Evolutionary conservation across 2,888 invertebrate species (phyloP).

Genomic region (Melinaea menophilus): DNA sequence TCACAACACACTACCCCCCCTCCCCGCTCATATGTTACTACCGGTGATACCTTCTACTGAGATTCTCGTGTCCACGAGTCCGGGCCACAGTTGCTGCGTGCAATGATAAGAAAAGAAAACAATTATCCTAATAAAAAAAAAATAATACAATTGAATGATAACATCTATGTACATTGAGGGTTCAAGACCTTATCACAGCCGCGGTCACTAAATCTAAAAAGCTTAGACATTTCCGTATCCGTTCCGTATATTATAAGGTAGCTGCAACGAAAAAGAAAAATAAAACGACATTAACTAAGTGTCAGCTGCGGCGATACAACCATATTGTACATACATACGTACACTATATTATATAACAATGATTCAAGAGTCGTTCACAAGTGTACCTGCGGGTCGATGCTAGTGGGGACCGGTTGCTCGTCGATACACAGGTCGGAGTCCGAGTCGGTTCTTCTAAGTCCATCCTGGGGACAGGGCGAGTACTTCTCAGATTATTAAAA

Average conservation of each 20-base stretch:
- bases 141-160: conserved; percentile 20
- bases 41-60: conserved; percentile 80
- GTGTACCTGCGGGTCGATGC: conserved; percentile 70
- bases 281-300: conserved; percentile 23
- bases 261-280: conserved; percentile 71
- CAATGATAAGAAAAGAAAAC: conserved; percentile 57
- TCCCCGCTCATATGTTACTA: conserved; percentile 64
- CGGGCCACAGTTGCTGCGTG: conserved; percentile 77
- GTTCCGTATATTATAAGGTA: conserved; percentile 73
- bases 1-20: conserved; percentile 35
- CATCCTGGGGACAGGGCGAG: conserved; percentile 34
- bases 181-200: conserved; percentile 73
- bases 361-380: conserved; percentile 21
- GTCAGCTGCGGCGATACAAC: conserved; percentile 7
- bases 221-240: conserved; percentile 76
- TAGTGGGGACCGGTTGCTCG: conserved; percentile 74
- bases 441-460: conserved; percentile 85
- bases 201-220: conserved; percentile 63
- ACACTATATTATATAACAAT: conserved; percentile 3
- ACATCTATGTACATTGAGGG: conserved; percentile 36
- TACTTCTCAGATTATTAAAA: conserved; percentile 2
- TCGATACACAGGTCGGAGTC: conserved; percentile 95
- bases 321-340: conserved; percentile 13
- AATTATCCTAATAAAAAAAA: conserved; percentile 55
- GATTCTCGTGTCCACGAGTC: conserved; percentile 80